Base-by-base conservation (phyloP, 2,113 vertebrate genomes). In the Caloenas nicobarica region DNA sequence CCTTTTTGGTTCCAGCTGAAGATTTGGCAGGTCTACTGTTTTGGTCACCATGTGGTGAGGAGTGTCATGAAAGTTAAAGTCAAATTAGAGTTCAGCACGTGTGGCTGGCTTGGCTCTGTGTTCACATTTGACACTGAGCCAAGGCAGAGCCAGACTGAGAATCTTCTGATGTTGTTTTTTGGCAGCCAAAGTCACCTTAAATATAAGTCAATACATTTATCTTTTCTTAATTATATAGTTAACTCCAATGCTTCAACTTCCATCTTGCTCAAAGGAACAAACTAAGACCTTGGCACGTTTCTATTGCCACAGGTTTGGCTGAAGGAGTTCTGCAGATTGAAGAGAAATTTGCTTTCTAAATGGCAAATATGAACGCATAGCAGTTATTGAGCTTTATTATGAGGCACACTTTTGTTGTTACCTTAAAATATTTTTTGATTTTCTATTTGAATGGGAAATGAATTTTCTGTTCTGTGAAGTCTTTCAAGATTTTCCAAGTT, bases 61-160 rank as follows among this genome's bases (percentile, higher is more conserved):
- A 92, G 13, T 57, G 64, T 91, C 91, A 95, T 95, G 73, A 95
- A 97, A 96, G 71, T 92, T 95, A 84, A 66, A 89, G 94, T 95
- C 71, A 97, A 95, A 84, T 95, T 56, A 56, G 84, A 86, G 78
- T 93, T 78, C 56, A 89, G 19, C 91, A 89, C 92, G 34, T 95
- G 85, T 62, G 61, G 83, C 95, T 96, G 56, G n/a, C 44, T 97
- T 95, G 86, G 57, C 93, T 91, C 36, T 69, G 8, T 95, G 74
- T 76, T 74, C 60, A 86, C 70, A 36, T 85, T 86, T 73, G 91
- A 96, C 64, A 23, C 13, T 19, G 92, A 80, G 48, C 81, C 94
- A 95, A 96, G 76, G 25, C 33, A 69, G 72, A 97, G 34, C 22
- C 79, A 93, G 38, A 95, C 46, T 85, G 70, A 92, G 81, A 89